Conservation (phyloP, 2,888 invertebrate genomes). For the Achlya flavicornis region DNA sequence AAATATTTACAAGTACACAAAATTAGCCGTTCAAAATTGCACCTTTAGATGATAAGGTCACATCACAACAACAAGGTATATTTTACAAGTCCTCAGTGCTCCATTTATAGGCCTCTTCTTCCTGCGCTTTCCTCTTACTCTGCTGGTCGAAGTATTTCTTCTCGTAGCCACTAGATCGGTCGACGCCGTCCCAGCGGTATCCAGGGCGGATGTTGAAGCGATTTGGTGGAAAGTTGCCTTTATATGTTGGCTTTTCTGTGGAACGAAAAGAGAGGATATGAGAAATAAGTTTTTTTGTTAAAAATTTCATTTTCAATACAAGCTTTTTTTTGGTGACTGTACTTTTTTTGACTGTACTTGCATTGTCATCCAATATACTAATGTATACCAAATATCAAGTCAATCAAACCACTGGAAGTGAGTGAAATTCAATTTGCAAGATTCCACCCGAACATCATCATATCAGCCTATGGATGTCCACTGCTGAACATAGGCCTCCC, state of each 20-base stretch:
- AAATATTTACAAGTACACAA: too few species aligned
- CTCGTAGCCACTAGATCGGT: constrained; percentile 98
- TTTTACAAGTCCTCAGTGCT: constrained; percentile 95
- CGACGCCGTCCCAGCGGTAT: constrained; percentile 99
- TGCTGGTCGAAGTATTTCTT: constrained; percentile 92
- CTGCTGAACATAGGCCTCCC: too few species aligned
- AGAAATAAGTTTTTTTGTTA: neutral
- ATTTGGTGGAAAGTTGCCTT: constrained; percentile 95
- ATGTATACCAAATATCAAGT: too few species aligned
- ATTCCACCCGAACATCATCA: too few species aligned
- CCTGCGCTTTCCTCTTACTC: constrained; percentile 88
- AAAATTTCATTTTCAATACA: too few species aligned
- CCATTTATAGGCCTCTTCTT: constrained; percentile 96
- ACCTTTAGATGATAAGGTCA: too few species aligned
- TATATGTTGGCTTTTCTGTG: constrained; percentile 88
- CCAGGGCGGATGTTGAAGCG: constrained; percentile 96
- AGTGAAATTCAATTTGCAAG: too few species aligned
- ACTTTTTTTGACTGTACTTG: too few species aligned
- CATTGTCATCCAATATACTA: too few species aligned
- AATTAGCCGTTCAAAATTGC: neutral
- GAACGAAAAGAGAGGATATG: constrained; percentile 15
- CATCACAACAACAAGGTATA: neutral
- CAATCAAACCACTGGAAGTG: too few species aligned
- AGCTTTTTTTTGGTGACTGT: too few species aligned
- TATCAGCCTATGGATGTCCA: too few species aligned